A percentile compares a stretch with the other conserved stretches of the same genome.
These are phyloP conservation scores for Temnopleurus reevesii DNA, from an alignment of 53 echinoderm and acorn worm genomes.

Conservation along the genomic window DNA sequence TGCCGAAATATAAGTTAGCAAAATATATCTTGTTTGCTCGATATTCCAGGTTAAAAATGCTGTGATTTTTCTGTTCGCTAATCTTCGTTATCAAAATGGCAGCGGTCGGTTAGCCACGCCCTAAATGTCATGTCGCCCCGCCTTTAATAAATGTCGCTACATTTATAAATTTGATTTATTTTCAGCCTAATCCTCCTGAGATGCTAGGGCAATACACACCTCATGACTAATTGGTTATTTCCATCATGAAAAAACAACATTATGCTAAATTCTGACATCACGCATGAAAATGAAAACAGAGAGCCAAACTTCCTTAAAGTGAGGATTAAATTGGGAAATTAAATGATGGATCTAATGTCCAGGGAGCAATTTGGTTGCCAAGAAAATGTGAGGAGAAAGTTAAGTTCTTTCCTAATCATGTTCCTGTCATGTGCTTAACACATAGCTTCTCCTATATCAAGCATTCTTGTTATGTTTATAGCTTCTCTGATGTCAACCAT, in stretches of 20 bases:
- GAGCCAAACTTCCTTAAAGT: not conserved
- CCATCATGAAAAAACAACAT: slow-evolving; percentile 11
- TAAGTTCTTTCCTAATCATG: not conserved
- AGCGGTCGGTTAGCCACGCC: too few relatives aligned
- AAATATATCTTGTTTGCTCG: too few relatives aligned
- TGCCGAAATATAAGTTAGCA: too few relatives aligned
- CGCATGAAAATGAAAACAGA: slow-evolving; percentile 9
- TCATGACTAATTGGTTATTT: not conserved
- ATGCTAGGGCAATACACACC: not conserved
- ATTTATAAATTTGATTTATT: not conserved
- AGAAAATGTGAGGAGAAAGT: not conserved
- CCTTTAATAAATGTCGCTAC: not conserved
- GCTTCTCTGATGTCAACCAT: not conserved
- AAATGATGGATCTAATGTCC: slow-evolving; percentile 14
- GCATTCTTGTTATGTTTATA: not conserved
- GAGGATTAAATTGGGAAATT: not conserved
- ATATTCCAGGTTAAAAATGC: too few relatives aligned
- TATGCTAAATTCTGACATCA: not conserved
- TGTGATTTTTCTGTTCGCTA: too few relatives aligned
- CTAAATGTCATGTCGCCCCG: too few relatives aligned
- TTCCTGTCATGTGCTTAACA: slow-evolving; percentile 12
- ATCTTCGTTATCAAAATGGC: too few relatives aligned
- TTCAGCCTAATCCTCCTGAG: not conserved
- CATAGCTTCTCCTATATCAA: not conserved
- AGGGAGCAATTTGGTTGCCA: not conserved